These are phyloP conservation scores for Lagocephalus sceleratus DNA, from an alignment of 2,797 vertebrate genomes.

Conservation along the genomic window DNA sequence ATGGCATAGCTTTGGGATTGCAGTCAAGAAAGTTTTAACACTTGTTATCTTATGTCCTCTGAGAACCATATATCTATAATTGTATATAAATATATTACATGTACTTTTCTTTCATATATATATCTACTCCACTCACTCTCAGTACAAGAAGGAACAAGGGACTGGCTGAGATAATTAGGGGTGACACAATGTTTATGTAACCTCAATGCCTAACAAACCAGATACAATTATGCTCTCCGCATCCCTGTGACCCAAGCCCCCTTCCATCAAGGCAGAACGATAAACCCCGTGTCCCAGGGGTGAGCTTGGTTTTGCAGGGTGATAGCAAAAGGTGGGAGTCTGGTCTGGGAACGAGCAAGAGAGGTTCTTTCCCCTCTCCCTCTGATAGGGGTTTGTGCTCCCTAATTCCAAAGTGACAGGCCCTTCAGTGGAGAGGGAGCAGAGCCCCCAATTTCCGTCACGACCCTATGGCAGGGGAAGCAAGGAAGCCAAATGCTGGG, in stretches of 20 bases:
- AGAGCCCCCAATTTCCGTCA: slow-evolving; percentile 68
- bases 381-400: slow-evolving; percentile 52
- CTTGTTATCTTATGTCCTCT: slow-evolving; percentile 50
- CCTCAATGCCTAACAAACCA: slow-evolving; percentile 76
- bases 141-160: slow-evolving; percentile 24
- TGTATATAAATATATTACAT: slow-evolving; percentile 1
- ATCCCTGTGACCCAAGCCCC: slow-evolving; percentile 65
- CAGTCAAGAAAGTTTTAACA: slow-evolving; percentile 46
- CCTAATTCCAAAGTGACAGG: slow-evolving; percentile 78
- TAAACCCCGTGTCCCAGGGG: slow-evolving; percentile 55
- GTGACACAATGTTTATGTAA: slow-evolving; percentile 83
- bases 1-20: slow-evolving; percentile 37
- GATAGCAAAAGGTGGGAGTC: slow-evolving; percentile 40
- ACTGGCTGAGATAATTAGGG: slow-evolving; percentile 70
- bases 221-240: slow-evolving; percentile 73
- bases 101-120: slow-evolving; percentile 13
- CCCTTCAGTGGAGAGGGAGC: slow-evolving; percentile 70
- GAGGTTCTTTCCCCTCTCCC: slow-evolving; percentile 77
- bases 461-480: slow-evolving; percentile 56
- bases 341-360: slow-evolving; percentile 44
- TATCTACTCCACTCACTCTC: slow-evolving; percentile 18
- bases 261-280: slow-evolving; percentile 41
- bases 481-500: slow-evolving; percentile 61
- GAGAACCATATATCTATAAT: slow-evolving; percentile 18
- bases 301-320: slow-evolving; percentile 47